These are phyloP conservation scores for Erpornis zantholeuca DNA, from an alignment of 2,113 vertebrate species.

Conservation along the genomic window DNA sequence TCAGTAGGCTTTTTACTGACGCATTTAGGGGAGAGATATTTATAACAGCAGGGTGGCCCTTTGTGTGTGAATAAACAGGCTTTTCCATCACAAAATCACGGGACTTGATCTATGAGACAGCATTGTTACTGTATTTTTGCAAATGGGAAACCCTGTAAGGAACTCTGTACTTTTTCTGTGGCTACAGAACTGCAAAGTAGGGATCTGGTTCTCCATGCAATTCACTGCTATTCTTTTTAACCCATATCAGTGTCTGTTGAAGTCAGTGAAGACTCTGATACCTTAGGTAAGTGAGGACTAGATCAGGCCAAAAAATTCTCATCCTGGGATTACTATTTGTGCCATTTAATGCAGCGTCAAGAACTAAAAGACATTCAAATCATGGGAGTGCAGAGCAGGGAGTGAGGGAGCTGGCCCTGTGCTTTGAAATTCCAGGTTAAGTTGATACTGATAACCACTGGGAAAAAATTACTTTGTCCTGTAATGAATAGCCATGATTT, in stretches of 20 bases:
- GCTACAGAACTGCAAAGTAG: not conserved
- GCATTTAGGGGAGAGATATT: slow-evolving; percentile 15
- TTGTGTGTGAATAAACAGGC: slow-evolving; percentile 20
- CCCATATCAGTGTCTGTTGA: not conserved
- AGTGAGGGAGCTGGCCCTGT: not conserved
- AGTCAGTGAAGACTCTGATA: not conserved
- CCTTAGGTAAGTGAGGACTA: not conserved
- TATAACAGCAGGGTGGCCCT: slow-evolving; percentile 5
- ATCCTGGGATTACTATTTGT: not conserved
- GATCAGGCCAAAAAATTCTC: not conserved
- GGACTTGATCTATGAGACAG: not conserved
- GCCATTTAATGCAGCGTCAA: not conserved
- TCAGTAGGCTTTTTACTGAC: not conserved
- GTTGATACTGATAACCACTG: not conserved
- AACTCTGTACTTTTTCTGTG: not conserved
- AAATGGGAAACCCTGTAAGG: slow-evolving; percentile 4
- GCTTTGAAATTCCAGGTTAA: not conserved
- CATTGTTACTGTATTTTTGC: not conserved
- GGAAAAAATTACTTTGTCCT: not conserved
- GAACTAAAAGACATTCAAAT: not conserved
- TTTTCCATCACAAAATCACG: not conserved
- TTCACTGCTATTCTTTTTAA: not conserved
- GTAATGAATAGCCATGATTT: not conserved
- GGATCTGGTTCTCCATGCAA: not conserved
- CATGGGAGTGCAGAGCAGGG: not conserved